These are phyloP conservation scores for Uropsilus gracilis DNA, from an alignment of 2,113 vertebrate species.

Conservation along the genomic window DNA sequence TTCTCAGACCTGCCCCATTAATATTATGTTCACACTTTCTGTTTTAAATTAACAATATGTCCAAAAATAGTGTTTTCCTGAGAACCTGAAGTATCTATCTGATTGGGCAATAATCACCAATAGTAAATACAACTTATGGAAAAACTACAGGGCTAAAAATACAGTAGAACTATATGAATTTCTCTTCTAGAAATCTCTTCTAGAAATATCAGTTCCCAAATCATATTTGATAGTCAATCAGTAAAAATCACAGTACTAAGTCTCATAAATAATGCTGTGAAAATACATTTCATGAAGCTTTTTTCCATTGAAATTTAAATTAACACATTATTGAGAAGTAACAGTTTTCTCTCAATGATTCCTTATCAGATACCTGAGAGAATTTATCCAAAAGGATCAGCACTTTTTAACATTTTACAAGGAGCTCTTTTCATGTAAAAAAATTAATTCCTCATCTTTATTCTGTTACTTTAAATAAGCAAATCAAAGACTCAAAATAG, in stretches of 20 bases:
- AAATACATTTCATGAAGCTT: not conserved
- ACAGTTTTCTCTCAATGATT: constrained; percentile 20
- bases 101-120: not conserved
- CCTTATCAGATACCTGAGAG: constrained; percentile 25
- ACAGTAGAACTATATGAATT: not conserved
- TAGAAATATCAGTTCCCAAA: constrained; percentile 46
- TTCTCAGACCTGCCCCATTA: not conserved
- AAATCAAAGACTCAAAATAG: not conserved
- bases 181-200: not conserved
- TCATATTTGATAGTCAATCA: constrained; percentile 69
- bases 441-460: not conserved
- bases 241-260: constrained; percentile 64
- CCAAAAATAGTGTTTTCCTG: not conserved
- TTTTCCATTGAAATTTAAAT: constrained; percentile 63
- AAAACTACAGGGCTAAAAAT: not conserved
- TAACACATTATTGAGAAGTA: too few relatives aligned
- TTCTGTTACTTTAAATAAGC: not conserved
- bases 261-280: constrained; percentile 62
- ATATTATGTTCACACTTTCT: not conserved
- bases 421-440: not conserved
- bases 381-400: constrained; percentile 48
- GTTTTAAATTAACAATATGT: not conserved
- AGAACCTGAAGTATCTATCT: not conserved
- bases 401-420: constrained; percentile 22
- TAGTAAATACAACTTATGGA: not conserved